Conservation (phyloP, 2,888 invertebrate species). For the Octonoba sinensis region DNA sequence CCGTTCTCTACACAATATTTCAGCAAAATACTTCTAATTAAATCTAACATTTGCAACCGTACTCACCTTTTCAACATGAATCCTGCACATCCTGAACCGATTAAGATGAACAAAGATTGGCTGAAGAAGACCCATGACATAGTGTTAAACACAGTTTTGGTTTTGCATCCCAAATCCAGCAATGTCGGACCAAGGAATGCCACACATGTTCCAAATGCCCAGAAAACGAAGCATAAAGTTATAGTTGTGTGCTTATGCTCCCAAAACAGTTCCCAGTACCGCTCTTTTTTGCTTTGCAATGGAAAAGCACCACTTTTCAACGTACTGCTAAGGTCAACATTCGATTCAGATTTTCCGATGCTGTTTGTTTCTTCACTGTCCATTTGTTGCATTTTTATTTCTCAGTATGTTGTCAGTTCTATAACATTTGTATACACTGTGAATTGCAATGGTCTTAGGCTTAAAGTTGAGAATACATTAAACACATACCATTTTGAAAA, state of each 20-base stretch:
- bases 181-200: slow-evolving; percentile 74
- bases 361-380: slow-evolving; percentile 27
- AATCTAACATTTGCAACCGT: not conserved
- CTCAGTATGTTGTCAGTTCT: too few species aligned
- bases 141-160: slow-evolving; percentile 70
- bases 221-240: slow-evolving; percentile 72
- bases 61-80: slow-evolving; percentile 71
- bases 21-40: too few species aligned
- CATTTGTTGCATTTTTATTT: slow-evolving; percentile 24
- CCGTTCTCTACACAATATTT: too few species aligned
- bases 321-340: slow-evolving; percentile 40
- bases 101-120: slow-evolving; percentile 72
- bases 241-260: slow-evolving; percentile 71
- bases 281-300: slow-evolving; percentile 27
- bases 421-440: too few species aligned
- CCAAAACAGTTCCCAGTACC: slow-evolving; percentile 70
- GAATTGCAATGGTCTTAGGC: too few species aligned
- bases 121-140: slow-evolving; percentile 74
- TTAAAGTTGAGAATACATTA: too few species aligned
- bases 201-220: slow-evolving; percentile 74
- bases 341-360: slow-evolving; percentile 20
- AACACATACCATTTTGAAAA: too few species aligned
- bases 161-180: slow-evolving; percentile 73
- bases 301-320: slow-evolving; percentile 15
- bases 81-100: slow-evolving; percentile 73